Conservation (phyloP, 2,797 vertebrate genomes). For the Sebastes itinus region DNA sequence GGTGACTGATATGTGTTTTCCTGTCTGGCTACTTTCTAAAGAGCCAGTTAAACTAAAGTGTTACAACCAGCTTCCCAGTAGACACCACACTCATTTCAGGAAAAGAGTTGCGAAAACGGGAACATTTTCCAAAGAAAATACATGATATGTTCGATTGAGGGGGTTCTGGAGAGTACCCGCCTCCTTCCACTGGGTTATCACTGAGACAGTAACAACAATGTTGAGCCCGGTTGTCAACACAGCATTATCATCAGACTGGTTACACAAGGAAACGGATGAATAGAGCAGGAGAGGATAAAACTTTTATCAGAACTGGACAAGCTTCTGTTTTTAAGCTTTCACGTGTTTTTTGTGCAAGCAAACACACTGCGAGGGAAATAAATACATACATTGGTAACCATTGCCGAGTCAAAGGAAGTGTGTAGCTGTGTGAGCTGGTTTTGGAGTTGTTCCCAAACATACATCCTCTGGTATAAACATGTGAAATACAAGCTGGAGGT, state of each 20-base stretch:
- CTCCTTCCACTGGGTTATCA: conserved; percentile 17
- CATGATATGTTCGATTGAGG: conserved; percentile 26
- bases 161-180: neutral
- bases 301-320: conserved; percentile 8
- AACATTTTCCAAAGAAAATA: conserved; percentile 48
- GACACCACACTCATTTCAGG: conserved; percentile 26
- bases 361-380: neutral
- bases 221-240: conserved; percentile 7
- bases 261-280: neutral
- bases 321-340: neutral
- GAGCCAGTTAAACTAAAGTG: conserved; percentile 12
- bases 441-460: conserved; percentile 30
- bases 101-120: conserved; percentile 33
- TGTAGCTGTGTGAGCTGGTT: conserved; percentile 9
- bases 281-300: conserved; percentile 9
- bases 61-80: conserved; percentile 1
- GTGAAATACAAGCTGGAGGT: conserved; percentile 61
- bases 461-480: conserved; percentile 47
- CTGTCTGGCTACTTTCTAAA: conserved; percentile 26
- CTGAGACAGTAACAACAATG: conserved; percentile 14
- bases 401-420: neutral
- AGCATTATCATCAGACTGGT: conserved; percentile 7
- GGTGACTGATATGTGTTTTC: conserved; percentile 51
- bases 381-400: neutral
- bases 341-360: neutral